Percentiles rank a stretch among this genome's conserved stretches.
Conservation (phyloP, 37 sponge, comb jelly and placozoan genomes). For the Axinella damicornis region DNA sequence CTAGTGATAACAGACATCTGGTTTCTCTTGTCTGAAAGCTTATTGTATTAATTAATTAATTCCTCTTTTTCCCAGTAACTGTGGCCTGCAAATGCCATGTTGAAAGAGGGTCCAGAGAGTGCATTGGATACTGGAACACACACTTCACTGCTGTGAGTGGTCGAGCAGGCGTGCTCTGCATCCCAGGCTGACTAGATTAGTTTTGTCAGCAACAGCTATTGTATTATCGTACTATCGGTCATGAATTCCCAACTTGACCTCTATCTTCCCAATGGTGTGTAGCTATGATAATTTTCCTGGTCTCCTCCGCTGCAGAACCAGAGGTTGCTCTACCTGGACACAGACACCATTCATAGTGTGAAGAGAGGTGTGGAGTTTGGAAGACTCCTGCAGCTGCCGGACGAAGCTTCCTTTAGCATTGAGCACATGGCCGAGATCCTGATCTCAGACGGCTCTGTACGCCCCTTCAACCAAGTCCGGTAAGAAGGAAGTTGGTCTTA, state of each 20-base stretch:
- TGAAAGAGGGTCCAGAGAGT: conserved; percentile 20
- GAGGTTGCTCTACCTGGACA: conserved; percentile 20
- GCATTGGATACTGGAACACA: conserved; percentile 22
- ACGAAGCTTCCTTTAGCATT: conserved; percentile 35
- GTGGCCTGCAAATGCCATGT: conserved; percentile 18
- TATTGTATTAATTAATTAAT: too few relatives aligned
- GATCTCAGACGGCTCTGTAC: conserved; percentile 6
- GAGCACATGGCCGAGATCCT: conserved; percentile 36
- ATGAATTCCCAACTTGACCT: too few relatives aligned
- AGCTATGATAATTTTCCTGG: too few relatives aligned
- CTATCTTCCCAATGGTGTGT: too few relatives aligned
- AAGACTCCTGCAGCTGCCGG: conserved; percentile 24
- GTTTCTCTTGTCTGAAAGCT: too few relatives aligned
- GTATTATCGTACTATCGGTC: too few relatives aligned
- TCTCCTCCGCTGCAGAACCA: background rate
- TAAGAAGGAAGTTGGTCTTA: background rate
- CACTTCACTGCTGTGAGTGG: conserved; percentile 22
- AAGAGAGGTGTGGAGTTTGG: conserved; percentile 55
- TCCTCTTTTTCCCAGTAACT: conserved; percentile 9
- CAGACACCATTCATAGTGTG: conserved; percentile 43
- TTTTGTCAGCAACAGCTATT: too few relatives aligned
- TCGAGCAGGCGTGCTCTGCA: too few relatives aligned
- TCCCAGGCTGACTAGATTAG: too few relatives aligned
- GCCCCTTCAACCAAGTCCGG: conserved; percentile 60
- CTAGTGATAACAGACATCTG: too few relatives aligned